Evolutionary conservation across 2,113 vertebrate genomes (phyloP).

Genomic region (Trochalopteron elliotii): DNA sequence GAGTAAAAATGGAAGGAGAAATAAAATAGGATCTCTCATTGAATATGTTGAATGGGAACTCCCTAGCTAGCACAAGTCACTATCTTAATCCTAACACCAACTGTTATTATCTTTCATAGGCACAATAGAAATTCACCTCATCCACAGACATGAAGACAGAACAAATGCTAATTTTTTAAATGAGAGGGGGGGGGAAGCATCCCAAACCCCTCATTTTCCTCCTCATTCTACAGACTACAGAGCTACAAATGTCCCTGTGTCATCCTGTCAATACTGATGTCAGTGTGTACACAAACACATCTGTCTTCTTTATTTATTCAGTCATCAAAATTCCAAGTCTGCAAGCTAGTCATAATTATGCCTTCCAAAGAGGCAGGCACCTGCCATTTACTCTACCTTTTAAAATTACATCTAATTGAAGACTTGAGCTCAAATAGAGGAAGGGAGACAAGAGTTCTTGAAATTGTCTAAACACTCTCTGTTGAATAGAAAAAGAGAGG

Average conservation of each 20-base stretch:
- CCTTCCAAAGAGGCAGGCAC: slow-evolving; percentile 43
- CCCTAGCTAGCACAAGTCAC: not conserved
- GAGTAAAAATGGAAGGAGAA: not conserved
- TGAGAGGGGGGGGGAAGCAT: not conserved
- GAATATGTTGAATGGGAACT: not conserved
- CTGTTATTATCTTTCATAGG: not conserved
- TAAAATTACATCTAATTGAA: slow-evolving; percentile 58
- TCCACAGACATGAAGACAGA: not conserved
- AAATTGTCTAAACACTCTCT: slow-evolving; percentile 40
- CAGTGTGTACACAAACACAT: not conserved
- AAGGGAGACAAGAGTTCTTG: slow-evolving; percentile 60
- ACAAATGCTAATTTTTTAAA: slow-evolving; percentile 1
- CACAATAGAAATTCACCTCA: not conserved
- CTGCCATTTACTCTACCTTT: slow-evolving; percentile 53
- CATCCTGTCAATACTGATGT: slow-evolving; percentile 3
- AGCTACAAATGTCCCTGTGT: not conserved
- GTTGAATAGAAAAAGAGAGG: slow-evolving; percentile 1
- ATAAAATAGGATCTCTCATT: not conserved
- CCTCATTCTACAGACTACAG: not conserved
- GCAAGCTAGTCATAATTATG: slow-evolving; percentile 43
- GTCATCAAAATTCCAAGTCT: slow-evolving; percentile 61
- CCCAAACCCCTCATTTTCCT: not conserved
- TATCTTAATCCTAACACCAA: not conserved
- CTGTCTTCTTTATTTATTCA: slow-evolving; percentile 39
- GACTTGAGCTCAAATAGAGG: slow-evolving; percentile 31